Base-by-base conservation (phyloP, 1,140 invertebrate species). In the Oedothorax gibbosus region DNA sequence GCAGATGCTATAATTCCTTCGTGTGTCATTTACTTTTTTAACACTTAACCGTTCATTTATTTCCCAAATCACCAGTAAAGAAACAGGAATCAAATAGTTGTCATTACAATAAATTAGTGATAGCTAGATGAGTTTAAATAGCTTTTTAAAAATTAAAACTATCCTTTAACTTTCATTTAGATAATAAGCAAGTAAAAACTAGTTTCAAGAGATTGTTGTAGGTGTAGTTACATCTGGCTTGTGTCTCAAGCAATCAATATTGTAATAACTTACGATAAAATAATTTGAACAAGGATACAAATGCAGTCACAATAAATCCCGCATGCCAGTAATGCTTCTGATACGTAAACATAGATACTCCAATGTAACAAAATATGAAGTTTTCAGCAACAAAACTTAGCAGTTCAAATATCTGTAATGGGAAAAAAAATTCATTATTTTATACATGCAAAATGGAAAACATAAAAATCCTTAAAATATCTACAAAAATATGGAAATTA, bases 321-420 rank as follows among this genome's bases (percentile, higher is more conserved):
- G 94, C 92, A 90, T 98, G 95, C 91, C 98, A 99, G 88, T 95
- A 94, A 90, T 98, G 97, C 87, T 97, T 97, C 14, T 96, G 96
- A 90, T 98, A 98, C 0, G 98, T 99, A 89, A 99, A 99, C 94
- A 99, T 97, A 7, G 97, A 98, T 0, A 99, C 98, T 18, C 98
- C 98, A 89, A 99, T 99, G 91, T 99, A 99, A 49, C 96, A 96
- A 91, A 99, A 99, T 87, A 99, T 99, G 91, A 99, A 99, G 91
- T 99, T 99, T 90, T 99, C 98, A 0, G 97, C 96, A 81, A 99
- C 91, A 91, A 99, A 99, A 90, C 98, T 99, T 66, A 99, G 92
- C 85, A 99, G 91, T 89, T 98, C 97, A 91, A 99, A 99, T 68
- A 99, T 92, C 89, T 98, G 94, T 62, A 89, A 86, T 15, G 65